Evolutionary conservation across 2,888 invertebrate genomes (phyloP).

Genomic region (Hirtodrosophila confusa): DNA sequence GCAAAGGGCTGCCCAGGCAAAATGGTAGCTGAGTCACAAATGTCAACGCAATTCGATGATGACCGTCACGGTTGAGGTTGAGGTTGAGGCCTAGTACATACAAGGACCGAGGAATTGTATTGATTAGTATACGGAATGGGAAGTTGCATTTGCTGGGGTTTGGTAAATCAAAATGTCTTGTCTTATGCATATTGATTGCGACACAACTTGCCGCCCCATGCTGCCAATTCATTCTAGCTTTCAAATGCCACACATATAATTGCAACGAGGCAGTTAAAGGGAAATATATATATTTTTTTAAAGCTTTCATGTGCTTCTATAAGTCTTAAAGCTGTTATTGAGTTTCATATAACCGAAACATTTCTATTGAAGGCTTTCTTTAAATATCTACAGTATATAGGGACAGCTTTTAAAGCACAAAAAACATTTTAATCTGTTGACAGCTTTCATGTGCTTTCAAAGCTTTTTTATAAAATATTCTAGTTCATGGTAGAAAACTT

Average conservation of each 20-base stretch:
- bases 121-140: slow-evolving; percentile 18
- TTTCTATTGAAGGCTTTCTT: too few species aligned
- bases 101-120: slow-evolving; percentile 9
- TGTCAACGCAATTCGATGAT: slow-evolving; percentile 73
- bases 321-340: too few species aligned
- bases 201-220: slow-evolving; percentile 1
- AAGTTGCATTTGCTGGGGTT: slow-evolving; percentile 19
- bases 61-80: slow-evolving; percentile 28
- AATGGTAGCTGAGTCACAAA: slow-evolving; percentile 67
- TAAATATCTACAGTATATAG: too few species aligned
- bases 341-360: too few species aligned
- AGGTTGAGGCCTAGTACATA: slow-evolving; percentile 18
- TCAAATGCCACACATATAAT: slow-evolving; percentile 11
- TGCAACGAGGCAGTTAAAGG: background rate
- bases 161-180: slow-evolving; percentile 58
- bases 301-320: too few species aligned
- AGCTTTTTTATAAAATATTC: too few species aligned
- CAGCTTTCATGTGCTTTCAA: too few species aligned
- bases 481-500: too few species aligned
- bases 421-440: too few species aligned
- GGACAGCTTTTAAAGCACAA: too few species aligned
- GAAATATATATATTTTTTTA: too few species aligned
- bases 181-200: slow-evolving; percentile 58
- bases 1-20: slow-evolving; percentile 21
- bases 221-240: slow-evolving; percentile 6